Base-by-base conservation (phyloP, 2,113 vertebrate species). In the Aegithalos caudatus region DNA sequence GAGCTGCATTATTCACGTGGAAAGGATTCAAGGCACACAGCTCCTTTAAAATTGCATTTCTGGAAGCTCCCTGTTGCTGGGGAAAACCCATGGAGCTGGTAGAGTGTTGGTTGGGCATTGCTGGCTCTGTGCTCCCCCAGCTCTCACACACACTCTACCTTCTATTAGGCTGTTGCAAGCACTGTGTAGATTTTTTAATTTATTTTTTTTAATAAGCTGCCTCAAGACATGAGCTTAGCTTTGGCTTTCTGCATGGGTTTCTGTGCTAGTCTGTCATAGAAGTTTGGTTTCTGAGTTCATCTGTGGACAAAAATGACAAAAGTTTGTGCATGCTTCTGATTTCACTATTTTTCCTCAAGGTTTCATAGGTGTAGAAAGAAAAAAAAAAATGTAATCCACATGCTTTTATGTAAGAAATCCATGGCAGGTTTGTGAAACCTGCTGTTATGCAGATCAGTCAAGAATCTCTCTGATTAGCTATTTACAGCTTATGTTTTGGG, bases 401-500 rank as follows among this genome's bases (percentile, higher is more conserved):
- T 70, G 16, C 6, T 73, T 88, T n/a, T 78, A 45, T 33, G 35
- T 91, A 56, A 89, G 60, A 86, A 76, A 37, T 53, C 11, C 73
- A 8, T 42, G 47, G 18, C 60, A 56, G 42, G 51, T 81, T 85
- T 45, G 18, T 85, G 33, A 92, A 78, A 47, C 29, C 70, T 62
- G 38, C 69, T 69, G 64, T 73, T 91, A 47, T 57, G 35, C 33
- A 40, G 35, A 66, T 95, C 51, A 38, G 27, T 38, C 78, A 70
- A 50, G 72, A 85, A 64, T 79, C 56, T 70, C 76, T 66, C 50
- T 50, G 77, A 67, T 81, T 48, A 89, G 84, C 38, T 92, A 54
- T 94, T 86, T 88, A 92, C 42, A 82, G 67, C 85, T 88, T 81
- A 27, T 48, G 51, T 86, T 94, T 96, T 44, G 69, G 35, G 25